phyloP scores from a whole-genome alignment of 1,140 invertebrate genomes.

The Eumeta japonica region DNA sequence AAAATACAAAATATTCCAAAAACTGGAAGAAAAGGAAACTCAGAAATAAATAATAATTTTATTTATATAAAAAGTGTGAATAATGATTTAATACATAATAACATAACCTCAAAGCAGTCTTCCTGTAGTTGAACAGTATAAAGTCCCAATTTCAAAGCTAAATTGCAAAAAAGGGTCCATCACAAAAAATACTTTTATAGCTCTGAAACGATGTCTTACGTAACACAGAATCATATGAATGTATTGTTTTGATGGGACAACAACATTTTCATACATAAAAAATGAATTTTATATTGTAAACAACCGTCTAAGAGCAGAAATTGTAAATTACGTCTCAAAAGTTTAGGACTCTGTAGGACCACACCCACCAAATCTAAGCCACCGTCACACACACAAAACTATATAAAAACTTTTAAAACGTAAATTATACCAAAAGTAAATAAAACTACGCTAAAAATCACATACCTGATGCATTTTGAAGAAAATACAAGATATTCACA shows the following conservation, averaged over 20 bases:
- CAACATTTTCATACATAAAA: slow-evolving; percentile 60
- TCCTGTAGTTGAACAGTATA: no score
- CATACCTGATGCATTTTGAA: slow-evolving; percentile 57
- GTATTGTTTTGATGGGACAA: slow-evolving; percentile 57
- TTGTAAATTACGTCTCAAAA: slow-evolving; percentile 50
- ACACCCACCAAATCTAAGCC: slow-evolving; percentile 49
- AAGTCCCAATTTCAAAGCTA: slow-evolving; percentile 61
- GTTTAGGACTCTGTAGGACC: slow-evolving; percentile 35
- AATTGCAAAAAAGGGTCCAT: slow-evolving; percentile 76
- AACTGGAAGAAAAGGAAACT: no score
- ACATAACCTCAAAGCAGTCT: slow-evolving; percentile 48
- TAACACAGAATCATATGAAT: slow-evolving; percentile 48
- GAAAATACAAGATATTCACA: slow-evolving; percentile 33
- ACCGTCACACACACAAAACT: slow-evolving; percentile 24
- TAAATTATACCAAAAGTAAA: slow-evolving; percentile 36
- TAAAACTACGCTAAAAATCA: slow-evolving; percentile 36
- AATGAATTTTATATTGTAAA: slow-evolving; percentile 60
- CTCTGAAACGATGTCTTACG: slow-evolving; percentile 36
- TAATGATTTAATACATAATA: no score
- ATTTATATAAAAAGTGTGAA: no score
- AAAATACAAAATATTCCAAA: no score
- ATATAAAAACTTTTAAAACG: slow-evolving; percentile 23
- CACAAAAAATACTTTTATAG: slow-evolving; percentile 58
- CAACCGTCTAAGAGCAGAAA: slow-evolving; percentile 54
- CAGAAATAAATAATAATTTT: no score